phyloP scores from a whole-genome alignment of 1,140 invertebrate species.

The Diuraphis noxia region DNA sequence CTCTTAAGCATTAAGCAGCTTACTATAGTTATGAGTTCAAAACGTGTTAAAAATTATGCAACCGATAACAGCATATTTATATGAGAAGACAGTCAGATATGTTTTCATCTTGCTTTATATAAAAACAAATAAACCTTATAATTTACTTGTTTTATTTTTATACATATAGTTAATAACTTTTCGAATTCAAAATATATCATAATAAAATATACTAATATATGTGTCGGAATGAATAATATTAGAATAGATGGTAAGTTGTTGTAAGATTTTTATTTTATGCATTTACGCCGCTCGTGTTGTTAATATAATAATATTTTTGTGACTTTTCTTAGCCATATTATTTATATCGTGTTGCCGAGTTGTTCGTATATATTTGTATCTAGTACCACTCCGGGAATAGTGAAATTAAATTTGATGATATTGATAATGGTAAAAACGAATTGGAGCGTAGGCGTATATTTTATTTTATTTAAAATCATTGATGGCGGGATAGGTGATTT shows the following conservation, averaged over 20 bases:
- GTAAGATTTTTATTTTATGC: not conserved
- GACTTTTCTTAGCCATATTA: not conserved
- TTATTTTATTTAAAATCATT: slow-evolving; percentile 27
- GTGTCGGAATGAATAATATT: not conserved
- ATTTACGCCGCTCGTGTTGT: not conserved
- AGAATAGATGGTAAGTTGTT: not conserved
- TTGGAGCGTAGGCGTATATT: not conserved
- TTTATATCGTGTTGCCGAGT: not conserved
- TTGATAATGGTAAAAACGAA: slow-evolving; percentile 20
- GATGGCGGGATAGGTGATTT: not conserved
- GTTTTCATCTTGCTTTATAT: not conserved
- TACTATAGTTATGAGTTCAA: not conserved
- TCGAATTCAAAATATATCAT: not conserved
- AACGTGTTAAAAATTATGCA: not conserved
- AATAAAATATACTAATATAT: not conserved
- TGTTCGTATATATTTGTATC: not conserved
- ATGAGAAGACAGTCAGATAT: not conserved
- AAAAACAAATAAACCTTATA: not conserved
- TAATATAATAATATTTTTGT: not conserved
- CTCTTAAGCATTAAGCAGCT: not conserved
- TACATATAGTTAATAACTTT: not conserved
- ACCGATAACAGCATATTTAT: not conserved
- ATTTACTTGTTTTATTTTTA: not conserved
- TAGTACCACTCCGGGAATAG: not conserved
- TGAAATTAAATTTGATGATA: slow-evolving; percentile 23